phyloP scores from a whole-genome alignment of 2,888 invertebrate species.

The Helleia helle region DNA sequence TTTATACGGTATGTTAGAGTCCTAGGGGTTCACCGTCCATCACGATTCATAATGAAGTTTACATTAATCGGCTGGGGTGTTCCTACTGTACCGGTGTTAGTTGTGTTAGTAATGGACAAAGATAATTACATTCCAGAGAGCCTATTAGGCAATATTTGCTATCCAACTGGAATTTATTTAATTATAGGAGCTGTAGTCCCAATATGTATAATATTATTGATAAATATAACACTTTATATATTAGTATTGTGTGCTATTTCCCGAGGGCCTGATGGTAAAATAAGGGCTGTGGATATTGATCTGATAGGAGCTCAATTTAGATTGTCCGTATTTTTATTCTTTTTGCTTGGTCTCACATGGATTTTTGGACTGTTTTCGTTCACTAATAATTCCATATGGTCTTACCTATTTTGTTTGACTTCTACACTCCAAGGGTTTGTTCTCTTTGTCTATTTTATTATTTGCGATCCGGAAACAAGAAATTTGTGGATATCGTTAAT shows the following conservation, averaged over 20 bases:
- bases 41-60: conserved; percentile 76
- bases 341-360: conserved; percentile 76
- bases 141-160: conserved; percentile 54
- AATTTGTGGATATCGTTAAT: conserved; percentile 64
- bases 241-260: conserved; percentile 70
- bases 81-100: conserved; percentile 69
- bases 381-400: conserved; percentile 63
- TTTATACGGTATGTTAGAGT: conserved; percentile 80
- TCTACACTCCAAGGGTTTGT: conserved; percentile 77
- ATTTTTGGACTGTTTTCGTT: conserved; percentile 74
- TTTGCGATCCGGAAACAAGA: conserved; percentile 70
- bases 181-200: conserved; percentile 69
- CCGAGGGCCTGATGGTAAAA: conserved; percentile 63
- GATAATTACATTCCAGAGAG: conserved; percentile 53
- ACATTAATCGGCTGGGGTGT: conserved; percentile 77
- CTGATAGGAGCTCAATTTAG: conserved; percentile 66
- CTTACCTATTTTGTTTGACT: conserved; percentile 77
- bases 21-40: conserved; percentile 71
- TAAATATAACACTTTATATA: conserved; percentile 70
- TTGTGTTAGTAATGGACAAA: conserved; percentile 55
- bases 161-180: conserved; percentile 65
- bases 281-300: conserved; percentile 50
- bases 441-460: conserved; percentile 74
- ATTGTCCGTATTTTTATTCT: conserved; percentile 73
- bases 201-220: conserved; percentile 58